Base-by-base conservation (phyloP, 1,140 invertebrate species). In the Orchesella cincta region DNA sequence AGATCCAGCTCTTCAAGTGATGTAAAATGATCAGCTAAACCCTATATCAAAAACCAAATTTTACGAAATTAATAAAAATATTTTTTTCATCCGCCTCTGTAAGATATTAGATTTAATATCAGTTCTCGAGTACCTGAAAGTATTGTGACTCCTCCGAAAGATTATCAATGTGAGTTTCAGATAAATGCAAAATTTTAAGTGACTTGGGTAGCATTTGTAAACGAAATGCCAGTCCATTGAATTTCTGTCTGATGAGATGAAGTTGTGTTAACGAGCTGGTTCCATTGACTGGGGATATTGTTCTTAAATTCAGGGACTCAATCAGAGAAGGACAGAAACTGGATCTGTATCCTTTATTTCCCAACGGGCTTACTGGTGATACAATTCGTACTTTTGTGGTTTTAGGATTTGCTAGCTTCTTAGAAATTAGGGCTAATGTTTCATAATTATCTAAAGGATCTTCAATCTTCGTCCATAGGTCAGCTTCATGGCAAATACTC, bases 1-100 rank as follows among this genome's bases (percentile, higher is more conserved):
- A 93, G 85, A 82, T 91, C 89, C 39, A 93, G 83, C 62, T 88
- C 86, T 89, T 90, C 82, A 67, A 87, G 85, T 1, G 46, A 23
- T 20, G 20, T 35, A 18, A 81, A 71, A 35, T 75, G 36, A 5
- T 46, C 23, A 12, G n/a, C 54, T 26, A 79, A 51, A 23, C 74
- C 78, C 76, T n/a, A n/a, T n/a, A n/a, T n/a, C 78, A 39, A 26
- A 74, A 77, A 71, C 28, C 1, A 26, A 1, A 28, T 26, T 5
- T 71, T 33, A 73, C 14, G 14, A 73, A 46, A 28, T 35, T 36
- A 36, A 14, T 36, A 36, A 3, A 14, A n/a, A 12, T 26, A 73
- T 73, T 51, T 51, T 14, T 51, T 51, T 51, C n/a, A 51, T 51
- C n/a, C 14, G 14, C 14, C n/a, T 14, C n/a, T 54, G 73, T 31